Evolutionary conservation across 2,888 invertebrate species (phyloP), one percentile per base, ranked within the genome.

Genomic region (Ormyrus nitidulus): DNA sequence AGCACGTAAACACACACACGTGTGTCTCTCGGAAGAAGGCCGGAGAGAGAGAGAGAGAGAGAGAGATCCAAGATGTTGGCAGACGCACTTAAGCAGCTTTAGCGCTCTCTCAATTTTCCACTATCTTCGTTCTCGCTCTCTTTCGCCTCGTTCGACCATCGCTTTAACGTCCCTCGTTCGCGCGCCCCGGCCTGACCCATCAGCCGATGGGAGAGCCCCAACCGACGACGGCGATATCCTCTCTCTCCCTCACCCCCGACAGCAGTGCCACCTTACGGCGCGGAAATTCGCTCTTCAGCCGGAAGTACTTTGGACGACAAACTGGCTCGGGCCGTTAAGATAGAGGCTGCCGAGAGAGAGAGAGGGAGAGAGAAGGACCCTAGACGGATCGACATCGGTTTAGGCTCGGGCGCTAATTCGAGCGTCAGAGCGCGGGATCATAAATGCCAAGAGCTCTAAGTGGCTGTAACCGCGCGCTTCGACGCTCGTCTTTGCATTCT

Each of bases 341-440:
- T 69, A 79, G 79, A 54, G 59, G 11, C 10, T 6, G 64, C 19
- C 48, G 49, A 9, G 71, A 61, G 8, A 59, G 53, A 49, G 49
- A 53, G 8, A 51, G 34, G 9, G 53, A 19, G 19, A 19, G 19
- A 19, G 19, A 19, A 19, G 19, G 19, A 19, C 19, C 19, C 19
- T 19, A 19, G 46, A 53, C 13, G 61, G 68, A 68, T 71, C 44
- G 54, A 62, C 56, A 64, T 56, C 8, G 54, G 66, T 58, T 72
- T 72, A 66, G 69, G 79, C 74, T 19, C 46, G 59, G 58, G n/a
- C 70, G 74, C 79, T 79, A 79, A 79, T 79, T 79, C 79, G 51
- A 58, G 62, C 70, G 53, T 19, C 19, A 48, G 74, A 34, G 61
- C 11, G 34, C 54, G 44, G 58, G 69, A 74, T 74, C 74, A 79